Evolutionary conservation across 2,113 vertebrate species (phyloP).

Genomic region (Gobio gobio): DNA sequence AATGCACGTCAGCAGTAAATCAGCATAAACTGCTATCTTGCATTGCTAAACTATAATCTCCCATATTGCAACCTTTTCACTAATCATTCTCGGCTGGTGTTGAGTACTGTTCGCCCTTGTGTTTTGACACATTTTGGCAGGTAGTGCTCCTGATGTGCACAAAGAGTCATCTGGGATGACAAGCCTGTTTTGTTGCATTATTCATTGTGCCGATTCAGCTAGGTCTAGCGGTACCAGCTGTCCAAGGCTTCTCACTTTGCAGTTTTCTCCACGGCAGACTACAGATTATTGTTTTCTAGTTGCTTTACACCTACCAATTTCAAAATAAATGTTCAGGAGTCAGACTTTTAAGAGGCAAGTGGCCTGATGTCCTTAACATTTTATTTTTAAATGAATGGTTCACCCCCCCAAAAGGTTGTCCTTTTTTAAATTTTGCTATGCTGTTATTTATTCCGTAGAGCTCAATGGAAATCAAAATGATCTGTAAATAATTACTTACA

Average conservation of each 20-base stretch:
- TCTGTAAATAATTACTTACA: background rate
- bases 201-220: conserved; percentile 39
- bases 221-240: conserved; percentile 10
- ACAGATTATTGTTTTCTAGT: background rate
- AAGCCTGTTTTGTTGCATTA: conserved; percentile 39
- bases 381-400: background rate
- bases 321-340: background rate
- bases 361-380: background rate
- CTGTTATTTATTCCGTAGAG: background rate
- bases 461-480: background rate
- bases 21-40: conserved; percentile 6
- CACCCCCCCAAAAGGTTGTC: too few species aligned
- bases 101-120: background rate
- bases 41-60: conserved; percentile 6
- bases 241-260: background rate
- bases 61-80: background rate
- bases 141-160: conserved; percentile 29
- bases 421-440: background rate
- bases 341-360: background rate
- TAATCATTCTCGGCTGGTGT: background rate
- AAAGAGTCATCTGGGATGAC: conserved; percentile 21
- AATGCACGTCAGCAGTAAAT: conserved; percentile 13
- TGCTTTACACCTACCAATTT: conserved; percentile 57
- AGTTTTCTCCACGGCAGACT: conserved; percentile 11
- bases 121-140: conserved; percentile 31